Conservation (phyloP, 2,888 invertebrate species). For the Mimumesa dahlbomi region DNA sequence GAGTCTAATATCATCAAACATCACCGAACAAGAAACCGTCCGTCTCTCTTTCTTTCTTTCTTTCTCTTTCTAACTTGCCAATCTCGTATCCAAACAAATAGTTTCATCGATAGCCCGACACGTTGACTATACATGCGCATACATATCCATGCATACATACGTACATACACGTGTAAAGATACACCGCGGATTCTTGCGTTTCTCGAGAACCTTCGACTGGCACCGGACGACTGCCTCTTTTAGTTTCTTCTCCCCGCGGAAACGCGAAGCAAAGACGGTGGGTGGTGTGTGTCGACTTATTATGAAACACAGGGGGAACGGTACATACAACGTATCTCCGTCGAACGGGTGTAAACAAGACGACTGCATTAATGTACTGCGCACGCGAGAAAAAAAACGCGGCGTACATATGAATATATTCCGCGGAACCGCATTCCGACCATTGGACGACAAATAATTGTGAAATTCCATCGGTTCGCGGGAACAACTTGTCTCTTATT, state of each 20-base stretch:
- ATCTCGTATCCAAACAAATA: no score
- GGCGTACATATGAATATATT: no score
- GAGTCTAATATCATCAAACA: no score
- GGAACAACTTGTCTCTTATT: neutral
- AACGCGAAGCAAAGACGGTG: constrained; percentile 12
- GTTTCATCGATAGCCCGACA: no score
- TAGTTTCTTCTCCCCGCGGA: constrained; percentile 6
- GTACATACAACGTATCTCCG: neutral
- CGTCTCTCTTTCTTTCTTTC: no score
- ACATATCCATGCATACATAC: neutral
- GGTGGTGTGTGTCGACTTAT: constrained; percentile 33
- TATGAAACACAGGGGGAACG: constrained; percentile 40
- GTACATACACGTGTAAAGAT: neutral
- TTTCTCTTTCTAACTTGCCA: no score
- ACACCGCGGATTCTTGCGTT: constrained; percentile 10
- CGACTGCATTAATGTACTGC: constrained; percentile 34
- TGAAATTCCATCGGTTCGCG: neutral
- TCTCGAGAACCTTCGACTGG: constrained; percentile 35
- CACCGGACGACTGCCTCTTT: no score
- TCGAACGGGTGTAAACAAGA: constrained; percentile 43
- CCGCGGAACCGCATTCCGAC: no score
- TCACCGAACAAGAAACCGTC: no score
- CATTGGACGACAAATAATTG: neutral
- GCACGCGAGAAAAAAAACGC: constrained; percentile 9
- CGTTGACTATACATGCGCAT: neutral